Conservation (phyloP, 1,140 invertebrate genomes). For the Drosophila tsacasi region DNA sequence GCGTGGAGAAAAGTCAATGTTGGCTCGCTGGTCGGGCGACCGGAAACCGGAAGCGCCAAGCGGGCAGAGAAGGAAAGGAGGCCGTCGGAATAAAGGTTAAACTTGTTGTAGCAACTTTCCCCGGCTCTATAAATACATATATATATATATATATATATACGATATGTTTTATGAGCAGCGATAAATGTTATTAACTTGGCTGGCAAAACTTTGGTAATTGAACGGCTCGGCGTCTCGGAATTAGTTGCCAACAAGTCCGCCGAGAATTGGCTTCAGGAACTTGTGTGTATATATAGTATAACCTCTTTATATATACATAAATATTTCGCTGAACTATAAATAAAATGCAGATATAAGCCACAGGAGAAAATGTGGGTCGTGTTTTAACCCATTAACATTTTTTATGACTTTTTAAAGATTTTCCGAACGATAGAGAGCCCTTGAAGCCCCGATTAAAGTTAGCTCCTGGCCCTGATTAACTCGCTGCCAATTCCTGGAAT, state of each 20-base stretch:
- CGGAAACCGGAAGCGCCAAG: conserved; percentile 44
- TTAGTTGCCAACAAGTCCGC: conserved; percentile 58
- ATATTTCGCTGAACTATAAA: not conserved
- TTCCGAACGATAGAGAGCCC: too few species aligned
- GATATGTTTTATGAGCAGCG: conserved; percentile 68
- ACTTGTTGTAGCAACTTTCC: conserved; percentile 76
- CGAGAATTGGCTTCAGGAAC: conserved; percentile 48
- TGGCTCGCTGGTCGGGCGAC: conserved; percentile 36
- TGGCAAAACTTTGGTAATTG: conserved; percentile 77
- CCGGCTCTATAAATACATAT: not conserved
- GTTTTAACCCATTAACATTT: not conserved
- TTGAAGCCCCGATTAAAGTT: not conserved
- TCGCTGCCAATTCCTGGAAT: not conserved
- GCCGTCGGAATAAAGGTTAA: conserved; percentile 55
- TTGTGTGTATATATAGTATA: conserved; percentile 15
- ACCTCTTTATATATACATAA: not conserved
- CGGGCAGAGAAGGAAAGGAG: not conserved
- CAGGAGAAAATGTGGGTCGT: not conserved
- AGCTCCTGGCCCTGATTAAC: not conserved
- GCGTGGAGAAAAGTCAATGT: conserved; percentile 44
- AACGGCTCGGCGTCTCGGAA: conserved; percentile 51
- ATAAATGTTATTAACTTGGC: conserved; percentile 81
- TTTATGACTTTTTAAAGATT: not conserved
- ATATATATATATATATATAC: conserved; percentile 5
- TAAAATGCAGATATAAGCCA: not conserved